A percentile compares a stretch with the other conserved stretches of the same genome.
Evolutionary conservation across 1,140 invertebrate species (phyloP).

Genomic region (Pseudomyrmex flavicornis): DNA sequence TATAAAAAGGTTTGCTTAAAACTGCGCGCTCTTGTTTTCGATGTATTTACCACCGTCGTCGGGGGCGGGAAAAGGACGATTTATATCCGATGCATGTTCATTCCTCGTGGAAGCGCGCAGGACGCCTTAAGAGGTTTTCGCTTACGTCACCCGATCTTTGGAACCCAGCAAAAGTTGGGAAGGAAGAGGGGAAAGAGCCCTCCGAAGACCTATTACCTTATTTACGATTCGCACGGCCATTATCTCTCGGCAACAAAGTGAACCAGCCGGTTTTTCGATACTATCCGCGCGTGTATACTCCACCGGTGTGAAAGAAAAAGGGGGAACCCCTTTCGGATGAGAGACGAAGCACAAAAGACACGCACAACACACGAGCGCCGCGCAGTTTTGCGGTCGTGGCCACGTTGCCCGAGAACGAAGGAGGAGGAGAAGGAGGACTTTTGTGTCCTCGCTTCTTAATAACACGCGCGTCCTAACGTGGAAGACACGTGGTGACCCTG

Average conservation of each 20-base stretch:
- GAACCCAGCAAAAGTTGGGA: conserved; percentile 19
- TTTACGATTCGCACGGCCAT: conserved; percentile 77
- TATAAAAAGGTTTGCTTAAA: conserved; percentile 1
- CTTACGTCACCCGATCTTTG: conserved; percentile 74
- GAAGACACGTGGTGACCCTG: conserved; percentile 41
- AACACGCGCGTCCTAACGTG: conserved; percentile 58
- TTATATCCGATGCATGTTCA: conserved; percentile 43
- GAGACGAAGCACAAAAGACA: conserved; percentile 73
- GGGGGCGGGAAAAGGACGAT: neutral
- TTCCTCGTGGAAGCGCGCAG: conserved; percentile 35
- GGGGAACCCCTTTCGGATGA: conserved; percentile 67
- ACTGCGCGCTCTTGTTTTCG: conserved; percentile 24
- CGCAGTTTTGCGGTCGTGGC: conserved; percentile 61
- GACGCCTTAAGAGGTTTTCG: conserved; percentile 67
- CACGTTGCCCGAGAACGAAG: conserved; percentile 41
- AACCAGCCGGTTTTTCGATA: conserved; percentile 76
- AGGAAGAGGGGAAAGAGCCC: neutral
- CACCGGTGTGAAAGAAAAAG: conserved; percentile 66
- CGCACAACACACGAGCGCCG: conserved; percentile 31
- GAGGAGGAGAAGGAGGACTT: conserved; percentile 50
- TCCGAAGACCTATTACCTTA: conserved; percentile 76
- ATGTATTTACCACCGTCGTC: conserved; percentile 5
- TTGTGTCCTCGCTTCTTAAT: conserved; percentile 73
- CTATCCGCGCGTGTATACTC: conserved; percentile 58
- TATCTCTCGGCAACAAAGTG: conserved; percentile 76